These are phyloP conservation scores for Oxytorus armatus DNA, from an alignment of 2,888 invertebrate genomes.

Conservation along the genomic window DNA sequence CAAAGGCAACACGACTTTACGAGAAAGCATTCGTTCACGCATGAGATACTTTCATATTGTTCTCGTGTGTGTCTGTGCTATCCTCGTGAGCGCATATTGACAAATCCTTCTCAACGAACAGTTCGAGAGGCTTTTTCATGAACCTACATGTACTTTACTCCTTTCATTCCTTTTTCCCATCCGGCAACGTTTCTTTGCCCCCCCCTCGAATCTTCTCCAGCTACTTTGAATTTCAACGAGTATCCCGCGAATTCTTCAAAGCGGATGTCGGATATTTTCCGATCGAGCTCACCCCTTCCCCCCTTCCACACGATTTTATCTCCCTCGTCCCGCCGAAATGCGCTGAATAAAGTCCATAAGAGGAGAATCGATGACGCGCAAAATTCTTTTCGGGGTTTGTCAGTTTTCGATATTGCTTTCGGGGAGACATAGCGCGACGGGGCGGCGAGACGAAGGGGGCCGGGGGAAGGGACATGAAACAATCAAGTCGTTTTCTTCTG, in stretches of 20 bases:
- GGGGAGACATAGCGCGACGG: neutral
- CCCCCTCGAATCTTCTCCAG: conserved; percentile 31
- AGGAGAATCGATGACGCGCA: conserved; percentile 25
- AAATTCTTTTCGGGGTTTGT: conserved; percentile 39
- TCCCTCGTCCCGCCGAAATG: conserved; percentile 32
- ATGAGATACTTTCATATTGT: conserved; percentile 55
- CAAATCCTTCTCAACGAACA: conserved; percentile 51
- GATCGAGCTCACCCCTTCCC: conserved; percentile 24
- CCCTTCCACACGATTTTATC: too few relatives aligned
- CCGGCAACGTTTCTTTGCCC: conserved; percentile 31
- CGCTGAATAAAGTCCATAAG: conserved; percentile 46
- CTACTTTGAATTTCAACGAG: conserved; percentile 66
- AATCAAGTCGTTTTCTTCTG: conserved; percentile 12
- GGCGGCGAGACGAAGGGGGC: neutral
- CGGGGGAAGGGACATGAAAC: neutral
- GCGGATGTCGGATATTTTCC: conserved; percentile 63
- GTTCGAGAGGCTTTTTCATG: conserved; percentile 55
- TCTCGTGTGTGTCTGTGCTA: neutral
- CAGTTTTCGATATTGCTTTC: conserved; percentile 61
- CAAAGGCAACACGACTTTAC: conserved; percentile 47
- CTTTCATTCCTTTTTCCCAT: conserved; percentile 15
- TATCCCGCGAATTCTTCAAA: conserved; percentile 65
- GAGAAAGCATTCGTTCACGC: conserved; percentile 49
- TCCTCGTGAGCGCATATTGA: conserved; percentile 47
- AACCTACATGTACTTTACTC: conserved; percentile 25